Conservation (phyloP, 2,888 invertebrate genomes). For the Folsomia candida region DNA sequence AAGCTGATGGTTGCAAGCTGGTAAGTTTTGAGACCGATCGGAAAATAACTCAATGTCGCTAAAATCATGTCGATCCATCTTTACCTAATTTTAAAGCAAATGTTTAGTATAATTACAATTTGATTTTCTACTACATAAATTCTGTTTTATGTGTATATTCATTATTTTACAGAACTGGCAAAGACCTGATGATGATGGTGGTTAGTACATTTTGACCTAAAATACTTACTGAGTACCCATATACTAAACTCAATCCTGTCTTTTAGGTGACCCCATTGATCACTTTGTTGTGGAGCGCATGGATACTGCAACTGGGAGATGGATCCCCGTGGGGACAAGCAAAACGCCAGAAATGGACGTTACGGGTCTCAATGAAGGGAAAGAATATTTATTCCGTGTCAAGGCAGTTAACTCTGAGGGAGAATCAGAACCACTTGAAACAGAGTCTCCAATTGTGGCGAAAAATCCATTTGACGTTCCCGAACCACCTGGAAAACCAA, state of each 20-base stretch:
- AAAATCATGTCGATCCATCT: too few species aligned
- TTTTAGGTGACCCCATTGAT: too few species aligned
- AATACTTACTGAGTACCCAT: too few species aligned
- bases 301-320: slow-evolving; percentile 85
- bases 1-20: slow-evolving; percentile 86
- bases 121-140: too few species aligned
- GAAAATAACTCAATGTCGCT: too few species aligned
- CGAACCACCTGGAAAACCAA: slow-evolving; percentile 84
- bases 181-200: slow-evolving; percentile 94
- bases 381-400: slow-evolving; percentile 96
- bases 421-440: slow-evolving; percentile 91
- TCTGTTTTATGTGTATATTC: too few species aligned
- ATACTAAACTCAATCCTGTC: too few species aligned
- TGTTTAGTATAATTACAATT: too few species aligned
- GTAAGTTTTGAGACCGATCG: too few species aligned
- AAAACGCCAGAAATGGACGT: slow-evolving; percentile 78
- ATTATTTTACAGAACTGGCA: too few species aligned
- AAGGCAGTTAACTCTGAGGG: slow-evolving; percentile 96
- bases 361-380: slow-evolving; percentile 90
- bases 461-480: slow-evolving; percentile 96
- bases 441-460: slow-evolving; percentile 80
- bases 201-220: too few species aligned
- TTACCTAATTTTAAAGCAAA: too few species aligned
- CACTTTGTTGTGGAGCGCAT: slow-evolving; percentile 94
- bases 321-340: slow-evolving; percentile 85